Percentiles rank a stretch among this genome's conserved stretches.
These are phyloP conservation scores for Perca schrenkii DNA, from an alignment of 2,113 vertebrate species.

Conservation along the genomic window DNA sequence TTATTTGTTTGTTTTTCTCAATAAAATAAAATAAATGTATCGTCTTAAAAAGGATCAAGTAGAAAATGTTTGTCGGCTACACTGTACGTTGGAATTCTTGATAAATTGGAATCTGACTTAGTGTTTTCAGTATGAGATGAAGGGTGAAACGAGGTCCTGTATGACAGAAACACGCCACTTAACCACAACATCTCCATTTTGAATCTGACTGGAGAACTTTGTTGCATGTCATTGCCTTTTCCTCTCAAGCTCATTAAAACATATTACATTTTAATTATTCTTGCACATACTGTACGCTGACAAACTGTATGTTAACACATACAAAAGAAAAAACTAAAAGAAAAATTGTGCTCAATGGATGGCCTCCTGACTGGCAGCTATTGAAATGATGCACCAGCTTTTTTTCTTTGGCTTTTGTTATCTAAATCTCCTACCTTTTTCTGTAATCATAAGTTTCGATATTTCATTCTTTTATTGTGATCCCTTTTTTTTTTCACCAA, in stretches of 20 bases:
- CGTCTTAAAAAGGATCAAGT: not conserved
- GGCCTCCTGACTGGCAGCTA: too few species aligned
- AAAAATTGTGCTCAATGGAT: too few species aligned
- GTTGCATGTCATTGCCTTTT: not conserved
- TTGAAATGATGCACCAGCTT: too few species aligned
- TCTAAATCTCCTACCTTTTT: too few species aligned
- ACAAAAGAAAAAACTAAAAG: too few species aligned
- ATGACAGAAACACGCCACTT: conserved; percentile 13
- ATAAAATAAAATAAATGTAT: not conserved
- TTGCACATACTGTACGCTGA: not conserved
- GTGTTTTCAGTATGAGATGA: conserved; percentile 30
- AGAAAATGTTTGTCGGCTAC: not conserved
- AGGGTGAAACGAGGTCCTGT: conserved; percentile 27
- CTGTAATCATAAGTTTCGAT: too few species aligned
- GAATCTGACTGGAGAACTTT: conserved; percentile 3
- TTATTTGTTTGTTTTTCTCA: not conserved
- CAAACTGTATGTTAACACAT: conserved; percentile 9
- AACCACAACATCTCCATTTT: conserved; percentile 6
- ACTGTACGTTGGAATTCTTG: not conserved
- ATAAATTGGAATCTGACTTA: not conserved
- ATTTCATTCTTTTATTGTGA: too few species aligned
- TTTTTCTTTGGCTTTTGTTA: too few species aligned
- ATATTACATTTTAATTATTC: conserved; percentile 2
- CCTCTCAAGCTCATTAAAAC: conserved; percentile 5
- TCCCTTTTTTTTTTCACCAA: too few species aligned